phyloP scores from a whole-genome alignment of 1,140 invertebrate species.

The Steinernema feltiae region DNA sequence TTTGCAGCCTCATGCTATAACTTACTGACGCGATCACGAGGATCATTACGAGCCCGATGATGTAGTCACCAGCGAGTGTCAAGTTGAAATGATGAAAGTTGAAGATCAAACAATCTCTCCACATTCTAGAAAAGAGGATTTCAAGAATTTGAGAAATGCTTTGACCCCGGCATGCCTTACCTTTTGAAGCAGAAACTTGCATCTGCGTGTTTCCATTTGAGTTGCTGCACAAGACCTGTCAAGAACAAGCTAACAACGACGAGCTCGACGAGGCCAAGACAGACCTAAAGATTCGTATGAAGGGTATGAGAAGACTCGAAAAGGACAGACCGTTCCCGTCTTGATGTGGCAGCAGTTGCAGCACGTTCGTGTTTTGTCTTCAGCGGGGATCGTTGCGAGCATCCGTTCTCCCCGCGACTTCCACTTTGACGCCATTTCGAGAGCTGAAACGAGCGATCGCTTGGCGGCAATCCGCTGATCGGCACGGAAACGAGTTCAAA shows the following conservation, averaged over 20 bases:
- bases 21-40: slow-evolving; percentile 46
- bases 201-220: slow-evolving; percentile 43
- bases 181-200: slow-evolving; percentile 26
- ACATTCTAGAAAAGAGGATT: slow-evolving; percentile 18
- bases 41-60: slow-evolving; percentile 43
- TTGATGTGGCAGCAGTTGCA: slow-evolving; percentile 46
- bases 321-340: slow-evolving; percentile 47
- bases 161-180: slow-evolving; percentile 11
- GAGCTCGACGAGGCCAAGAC: slow-evolving; percentile 45
- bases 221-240: slow-evolving; percentile 33
- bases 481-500: neutral
- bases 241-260: slow-evolving; percentile 39
- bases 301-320: too few species aligned
- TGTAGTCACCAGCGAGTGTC: slow-evolving; percentile 52
- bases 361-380: slow-evolving; percentile 30
- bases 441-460: neutral
- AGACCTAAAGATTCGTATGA: too few species aligned
- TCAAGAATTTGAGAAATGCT: slow-evolving; percentile 21
- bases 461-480: neutral
- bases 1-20: slow-evolving; percentile 15
- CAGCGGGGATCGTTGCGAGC: neutral
- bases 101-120: slow-evolving; percentile 46
- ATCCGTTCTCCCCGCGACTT: neutral
- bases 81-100: slow-evolving; percentile 52
- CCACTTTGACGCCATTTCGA: neutral